Evolutionary conservation across 2,113 vertebrate species (phyloP).

Genomic region (Trematocara unimaculatum): DNA sequence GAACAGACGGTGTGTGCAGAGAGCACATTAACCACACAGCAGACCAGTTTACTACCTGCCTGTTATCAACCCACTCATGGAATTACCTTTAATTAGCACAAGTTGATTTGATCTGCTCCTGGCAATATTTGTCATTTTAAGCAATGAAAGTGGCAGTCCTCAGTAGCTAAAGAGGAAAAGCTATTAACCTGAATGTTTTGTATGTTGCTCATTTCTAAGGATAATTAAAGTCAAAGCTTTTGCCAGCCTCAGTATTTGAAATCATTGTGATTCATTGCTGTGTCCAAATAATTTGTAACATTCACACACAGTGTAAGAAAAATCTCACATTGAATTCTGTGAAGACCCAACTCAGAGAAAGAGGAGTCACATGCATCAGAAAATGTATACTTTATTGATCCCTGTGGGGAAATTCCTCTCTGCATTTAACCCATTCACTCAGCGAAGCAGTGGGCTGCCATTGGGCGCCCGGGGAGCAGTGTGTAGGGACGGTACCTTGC

Average conservation of each 20-base stretch:
- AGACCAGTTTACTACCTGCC: neutral
- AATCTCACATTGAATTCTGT: neutral
- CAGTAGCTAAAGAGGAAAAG: neutral
- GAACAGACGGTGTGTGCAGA: neutral
- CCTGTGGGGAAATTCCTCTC: too few species aligned
- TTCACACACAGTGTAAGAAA: neutral
- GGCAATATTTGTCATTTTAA: neutral
- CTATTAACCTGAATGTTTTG: neutral
- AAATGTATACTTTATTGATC: neutral
- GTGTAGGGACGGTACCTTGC: too few species aligned
- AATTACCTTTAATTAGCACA: neutral
- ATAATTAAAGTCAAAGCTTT: neutral
- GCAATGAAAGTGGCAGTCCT: neutral
- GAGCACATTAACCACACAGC: neutral
- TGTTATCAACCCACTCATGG: neutral
- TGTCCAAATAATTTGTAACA: neutral
- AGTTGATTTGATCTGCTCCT: neutral
- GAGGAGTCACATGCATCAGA: neutral
- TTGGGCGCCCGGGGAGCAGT: too few species aligned
- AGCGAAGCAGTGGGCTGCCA: too few species aligned
- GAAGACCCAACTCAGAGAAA: neutral
- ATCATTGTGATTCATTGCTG: neutral
- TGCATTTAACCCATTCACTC: too few species aligned
- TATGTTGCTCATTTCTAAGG: neutral
- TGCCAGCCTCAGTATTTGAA: neutral